Base-by-base conservation (phyloP, 2,888 invertebrate genomes). In the Anorthoa munda region DNA sequence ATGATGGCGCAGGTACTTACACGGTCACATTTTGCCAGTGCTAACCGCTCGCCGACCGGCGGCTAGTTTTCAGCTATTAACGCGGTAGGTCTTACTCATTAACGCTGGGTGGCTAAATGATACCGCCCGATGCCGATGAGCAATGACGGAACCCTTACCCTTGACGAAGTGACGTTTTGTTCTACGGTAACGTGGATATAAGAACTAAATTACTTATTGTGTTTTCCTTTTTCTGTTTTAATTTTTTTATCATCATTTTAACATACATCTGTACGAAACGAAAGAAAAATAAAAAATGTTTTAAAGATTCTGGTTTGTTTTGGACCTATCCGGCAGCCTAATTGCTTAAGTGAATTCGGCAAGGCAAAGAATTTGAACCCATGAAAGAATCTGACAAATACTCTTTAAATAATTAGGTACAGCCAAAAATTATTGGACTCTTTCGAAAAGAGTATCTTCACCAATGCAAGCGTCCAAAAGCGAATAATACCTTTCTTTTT, bases 1-100 rank as follows among this genome's bases (percentile, higher is more conserved):
- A 87, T 88, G 88, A 87, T 86, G 84, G 84, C 82, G 81, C 45
- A 60, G 60, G 45, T 86, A 87, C 81, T 82, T 84, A 86, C 79
- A 86, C 77, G 84, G 87, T 87, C 90, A 90, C 84, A 89, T 91
- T 87, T 88, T 86, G 87, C 88, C 77, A 84, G 92, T 92, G 93
- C 92, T 93, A 93, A 93, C 89, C 83, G 88, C 66, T 76, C 71
- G 84, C 90, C 86, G 93, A 88, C 92, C 90, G 93, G 91, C 95
- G 95, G 94, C 94, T 94, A 94, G 95, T 95, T 95, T 93, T 95
- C 93, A 95, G 87, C 91, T 92, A 95, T 96, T 96, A 96, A 91
- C 96, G 93, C 91, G 84, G 94, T 95, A 93, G 93, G 95, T 93
- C 94, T 92, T 94, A 90, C 94, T 95, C 87, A 95, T 96, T 96